Base-by-base conservation (phyloP, 2,888 invertebrate genomes). In the Stenodema calcarata region DNA sequence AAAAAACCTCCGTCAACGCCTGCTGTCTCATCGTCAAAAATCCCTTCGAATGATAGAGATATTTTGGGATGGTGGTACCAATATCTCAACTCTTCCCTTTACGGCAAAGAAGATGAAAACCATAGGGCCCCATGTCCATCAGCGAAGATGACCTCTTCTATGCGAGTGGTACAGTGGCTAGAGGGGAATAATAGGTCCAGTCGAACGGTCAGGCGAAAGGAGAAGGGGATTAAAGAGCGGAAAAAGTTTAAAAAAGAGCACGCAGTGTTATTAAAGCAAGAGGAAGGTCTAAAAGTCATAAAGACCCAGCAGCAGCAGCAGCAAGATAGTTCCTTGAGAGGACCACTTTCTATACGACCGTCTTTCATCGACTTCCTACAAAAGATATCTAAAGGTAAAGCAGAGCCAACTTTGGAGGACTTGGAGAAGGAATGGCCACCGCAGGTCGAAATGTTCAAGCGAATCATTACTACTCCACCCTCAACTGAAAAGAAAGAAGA, bases 381-480 rank as follows among this genome's bases (percentile, higher is more conserved):
- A 11, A 84, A 84, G 28, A 73, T 84, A 23, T 84, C 84, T n/a
- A 12, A 75, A 18, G 84, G 84, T 6, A 84, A 73, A 75, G 84
- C 84, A 28, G 84, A 75, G 14, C 47, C 44, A 14, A 42, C 70
- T 23, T 11, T 28, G 4, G 84, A 84, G 42, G 84, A 84, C 44
- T 12, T 84, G 28, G 84, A 84, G 18, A 27, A 84, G 73, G 50
- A 54, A 28, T 84, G 84, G 84, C 84, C 84, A 0, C 44, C 70
- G 1, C 73, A 84, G 1, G n/a, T 3, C 4, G 42, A 84, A 44
- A 44, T 84, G 35, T 78, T 78, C 44, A 41, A 44, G 18, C n/a
- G 27, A 6, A 78, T 78, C 27, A 78, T 78, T 18, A 4, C 78
- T 6, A 78, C 78, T 12, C 82, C 82, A 7, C 69, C 18, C 0